Evolutionary conservation across 2,888 invertebrate species (phyloP).

Genomic region (Hoplodrina blanda): DNA sequence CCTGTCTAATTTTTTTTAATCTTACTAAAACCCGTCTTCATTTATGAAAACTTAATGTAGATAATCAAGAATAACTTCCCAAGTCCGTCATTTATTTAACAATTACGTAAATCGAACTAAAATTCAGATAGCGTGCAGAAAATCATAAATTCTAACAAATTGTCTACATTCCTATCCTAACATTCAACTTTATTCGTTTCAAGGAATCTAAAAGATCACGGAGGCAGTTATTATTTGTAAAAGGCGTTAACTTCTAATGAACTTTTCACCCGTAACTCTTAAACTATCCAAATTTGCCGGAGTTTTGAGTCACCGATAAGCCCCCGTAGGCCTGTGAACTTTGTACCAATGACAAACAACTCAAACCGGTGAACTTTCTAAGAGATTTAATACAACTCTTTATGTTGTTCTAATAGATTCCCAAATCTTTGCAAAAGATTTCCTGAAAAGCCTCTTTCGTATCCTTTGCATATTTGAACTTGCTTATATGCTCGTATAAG

Average conservation of each 20-base stretch:
- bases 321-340: slow-evolving; percentile 52
- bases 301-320: slow-evolving; percentile 63
- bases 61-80: not conserved
- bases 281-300: slow-evolving; percentile 63
- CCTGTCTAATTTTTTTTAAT: not conserved
- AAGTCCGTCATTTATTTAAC: not conserved
- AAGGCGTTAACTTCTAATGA: slow-evolving; percentile 54
- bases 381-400: slow-evolving; percentile 62
- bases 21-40: not conserved
- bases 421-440: slow-evolving; percentile 50
- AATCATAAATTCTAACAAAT: slow-evolving; percentile 15
- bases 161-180: slow-evolving; percentile 6
- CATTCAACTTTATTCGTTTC: slow-evolving; percentile 24
- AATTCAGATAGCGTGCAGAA: slow-evolving; percentile 1
- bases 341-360: slow-evolving; percentile 65
- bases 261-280: slow-evolving; percentile 62
- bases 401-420: slow-evolving; percentile 62
- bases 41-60: not conserved
- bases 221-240: slow-evolving; percentile 47
- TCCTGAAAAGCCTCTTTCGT: slow-evolving; percentile 43
- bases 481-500: slow-evolving; percentile 22
- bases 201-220: slow-evolving; percentile 35
- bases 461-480: slow-evolving; percentile 52
- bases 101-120: not conserved
- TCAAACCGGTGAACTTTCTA: slow-evolving; percentile 56